phyloP scores from a whole-genome alignment of 2,888 invertebrate species.

The Tryphoninae sp. region DNA sequence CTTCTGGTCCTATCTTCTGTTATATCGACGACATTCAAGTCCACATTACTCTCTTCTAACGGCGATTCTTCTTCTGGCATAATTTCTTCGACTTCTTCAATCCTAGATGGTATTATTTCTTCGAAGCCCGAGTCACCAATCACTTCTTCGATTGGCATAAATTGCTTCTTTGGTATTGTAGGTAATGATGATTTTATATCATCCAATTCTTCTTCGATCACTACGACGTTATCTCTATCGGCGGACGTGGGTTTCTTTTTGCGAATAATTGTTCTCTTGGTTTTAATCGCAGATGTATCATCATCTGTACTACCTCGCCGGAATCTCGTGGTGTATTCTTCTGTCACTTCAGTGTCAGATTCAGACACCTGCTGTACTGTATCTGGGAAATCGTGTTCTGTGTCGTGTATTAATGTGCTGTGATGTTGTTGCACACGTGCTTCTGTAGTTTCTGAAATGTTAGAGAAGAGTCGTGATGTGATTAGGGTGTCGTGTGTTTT shows the following conservation, averaged over 20 bases:
- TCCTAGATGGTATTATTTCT: slow-evolving; percentile 73
- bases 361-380: slow-evolving; percentile 72
- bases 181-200: slow-evolving; percentile 73
- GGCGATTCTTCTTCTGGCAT: slow-evolving; percentile 49
- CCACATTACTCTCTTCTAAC: slow-evolving; percentile 36
- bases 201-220: slow-evolving; percentile 80
- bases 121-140: slow-evolving; percentile 69
- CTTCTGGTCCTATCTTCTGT: slow-evolving; percentile 63
- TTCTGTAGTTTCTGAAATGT: slow-evolving; percentile 81
- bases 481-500: slow-evolving; percentile 69
- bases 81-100: slow-evolving; percentile 75
- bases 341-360: slow-evolving; percentile 77
- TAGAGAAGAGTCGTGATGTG: slow-evolving; percentile 75
- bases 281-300: slow-evolving; percentile 76
- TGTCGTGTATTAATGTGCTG: slow-evolving; percentile 73
- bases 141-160: slow-evolving; percentile 77
- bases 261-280: slow-evolving; percentile 77
- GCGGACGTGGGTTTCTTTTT: slow-evolving; percentile 70
- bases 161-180: slow-evolving; percentile 77
- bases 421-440: slow-evolving; percentile 77
- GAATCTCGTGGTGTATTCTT: slow-evolving; percentile 79
- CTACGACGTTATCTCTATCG: slow-evolving; percentile 72
- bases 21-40: slow-evolving; percentile 57
- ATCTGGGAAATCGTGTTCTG: slow-evolving; percentile 74
- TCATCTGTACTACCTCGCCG: slow-evolving; percentile 74